Evolutionary conservation across 2,113 vertebrate genomes (phyloP), one percentile per base, ranked within the genome.

Genomic region (Misgurnus mizolepis): DNA sequence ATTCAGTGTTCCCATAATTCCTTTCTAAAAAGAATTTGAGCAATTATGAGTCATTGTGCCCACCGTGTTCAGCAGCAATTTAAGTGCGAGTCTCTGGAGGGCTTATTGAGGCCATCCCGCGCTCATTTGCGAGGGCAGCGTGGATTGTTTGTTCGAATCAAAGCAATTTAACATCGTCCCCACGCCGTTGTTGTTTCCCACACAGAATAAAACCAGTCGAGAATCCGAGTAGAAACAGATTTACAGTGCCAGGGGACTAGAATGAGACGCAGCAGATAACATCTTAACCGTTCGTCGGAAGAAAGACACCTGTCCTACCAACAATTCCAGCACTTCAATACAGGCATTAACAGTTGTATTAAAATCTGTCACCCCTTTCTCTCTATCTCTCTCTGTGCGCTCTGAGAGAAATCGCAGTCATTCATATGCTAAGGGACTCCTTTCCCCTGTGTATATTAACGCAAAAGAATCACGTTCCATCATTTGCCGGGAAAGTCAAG

Each of bases 371-470:
- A 75, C 56, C 70, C 85, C 80, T 85, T 84, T 83, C 82, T 85
- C 27, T 34, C 27, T 34, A 2, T 34, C 27, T 34, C 27, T 34
- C 81, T 85, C 88, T 88, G 79, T 82, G 84, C 81, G 76, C 82
- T 12, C 18, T 86, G 73, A 85, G 79, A 87, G 74, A 87, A 90
- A 88, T 90, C 87, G 77, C 85, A 87, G 85, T 83, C 88, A 91
- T 93, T 92, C 89, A 92, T 88, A 91, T 91, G 89, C 90, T 90
- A 91, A 93, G 89, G 88, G 88, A 90, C 88, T 86, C 83, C 89
- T 84, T 82, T 86, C 86, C 82, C 88, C 87, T 79, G 86, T 85
- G 88, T 90, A 90, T 89, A 90, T 90, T 87, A 88, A 80, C 86
- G 83, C 85, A 82, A 84, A 83, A 85, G 85, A 84, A 78, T 77